Evolutionary conservation across 2,797 vertebrate genomes (phyloP).

Genomic region (Ammospiza maritima): DNA sequence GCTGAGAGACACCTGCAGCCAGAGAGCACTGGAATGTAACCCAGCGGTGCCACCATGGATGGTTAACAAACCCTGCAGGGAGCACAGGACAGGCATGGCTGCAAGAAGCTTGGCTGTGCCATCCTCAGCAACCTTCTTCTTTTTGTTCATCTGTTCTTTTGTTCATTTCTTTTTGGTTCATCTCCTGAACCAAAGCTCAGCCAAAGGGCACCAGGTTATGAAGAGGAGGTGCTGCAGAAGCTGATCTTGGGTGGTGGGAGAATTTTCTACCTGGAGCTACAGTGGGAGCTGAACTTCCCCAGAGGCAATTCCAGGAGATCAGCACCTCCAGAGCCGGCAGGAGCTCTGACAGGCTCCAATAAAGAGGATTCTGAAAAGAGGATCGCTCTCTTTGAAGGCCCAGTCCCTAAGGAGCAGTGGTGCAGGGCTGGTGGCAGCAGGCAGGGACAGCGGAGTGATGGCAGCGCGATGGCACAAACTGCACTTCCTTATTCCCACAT

Average conservation of each 20-base stretch:
- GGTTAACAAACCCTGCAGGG: background rate
- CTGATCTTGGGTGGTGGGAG: rapidly evolving
- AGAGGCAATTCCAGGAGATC: background rate
- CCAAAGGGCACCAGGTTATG: background rate
- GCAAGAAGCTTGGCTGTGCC: background rate
- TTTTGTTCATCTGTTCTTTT: background rate
- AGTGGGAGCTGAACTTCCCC: background rate
- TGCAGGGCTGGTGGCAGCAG: background rate
- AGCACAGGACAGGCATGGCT: background rate
- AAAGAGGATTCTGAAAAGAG: background rate
- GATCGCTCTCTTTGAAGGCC: background rate
- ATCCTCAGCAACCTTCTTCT: background rate
- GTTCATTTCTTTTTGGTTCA: background rate
- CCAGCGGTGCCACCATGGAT: background rate
- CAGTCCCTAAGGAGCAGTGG: background rate
- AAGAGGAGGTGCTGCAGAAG: background rate
- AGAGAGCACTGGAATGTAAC: background rate
- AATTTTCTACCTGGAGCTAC: background rate
- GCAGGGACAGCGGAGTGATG: background rate
- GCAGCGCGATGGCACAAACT: background rate
- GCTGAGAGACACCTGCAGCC: background rate
- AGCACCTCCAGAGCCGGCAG: background rate
- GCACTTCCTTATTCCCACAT: background rate
- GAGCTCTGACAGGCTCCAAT: background rate
- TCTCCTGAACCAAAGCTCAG: background rate